These are phyloP conservation scores for Ploceus nigricollis DNA, from an alignment of 2,113 vertebrate species.

Conservation along the genomic window DNA sequence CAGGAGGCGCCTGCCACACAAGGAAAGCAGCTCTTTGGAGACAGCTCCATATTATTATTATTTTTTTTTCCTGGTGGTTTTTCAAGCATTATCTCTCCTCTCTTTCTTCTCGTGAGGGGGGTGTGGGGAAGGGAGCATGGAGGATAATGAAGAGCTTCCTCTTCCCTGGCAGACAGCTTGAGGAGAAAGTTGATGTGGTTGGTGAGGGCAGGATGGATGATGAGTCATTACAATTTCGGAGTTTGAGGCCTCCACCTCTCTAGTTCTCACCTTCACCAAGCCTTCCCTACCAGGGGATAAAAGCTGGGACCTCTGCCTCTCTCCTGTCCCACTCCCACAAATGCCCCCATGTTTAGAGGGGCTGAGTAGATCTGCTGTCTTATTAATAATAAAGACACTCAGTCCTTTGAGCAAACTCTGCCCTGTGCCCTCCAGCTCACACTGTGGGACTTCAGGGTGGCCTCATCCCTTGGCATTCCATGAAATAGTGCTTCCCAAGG, in stretches of 20 bases:
- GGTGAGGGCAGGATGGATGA: not conserved
- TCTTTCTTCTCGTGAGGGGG: not conserved
- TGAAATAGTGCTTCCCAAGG: not conserved
- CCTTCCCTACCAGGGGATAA: not conserved
- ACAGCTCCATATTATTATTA: slow-evolving; percentile 11
- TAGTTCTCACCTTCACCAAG: not conserved
- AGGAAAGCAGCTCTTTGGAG: slow-evolving; percentile 59
- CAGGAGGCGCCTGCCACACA: slow-evolving; percentile 37
- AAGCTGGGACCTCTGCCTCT: not conserved
- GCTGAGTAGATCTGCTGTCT: not conserved
- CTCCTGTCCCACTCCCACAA: not conserved
- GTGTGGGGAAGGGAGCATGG: not conserved
- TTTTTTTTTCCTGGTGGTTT: not conserved
- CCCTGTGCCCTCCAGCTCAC: not conserved
- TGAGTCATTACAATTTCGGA: not conserved
- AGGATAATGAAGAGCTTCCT: not conserved
- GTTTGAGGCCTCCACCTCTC: not conserved
- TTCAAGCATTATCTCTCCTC: slow-evolving; percentile 41
- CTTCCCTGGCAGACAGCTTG: not conserved
- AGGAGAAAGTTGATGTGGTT: not conserved
- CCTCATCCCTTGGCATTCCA: not conserved
- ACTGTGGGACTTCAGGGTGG: not conserved
- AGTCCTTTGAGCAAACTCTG: not conserved
- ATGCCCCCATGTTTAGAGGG: rapidly evolving
- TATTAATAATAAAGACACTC: not conserved